These are phyloP conservation scores for Phycodurus eques DNA, from an alignment of 2,113 vertebrate genomes.

Conservation along the genomic window DNA sequence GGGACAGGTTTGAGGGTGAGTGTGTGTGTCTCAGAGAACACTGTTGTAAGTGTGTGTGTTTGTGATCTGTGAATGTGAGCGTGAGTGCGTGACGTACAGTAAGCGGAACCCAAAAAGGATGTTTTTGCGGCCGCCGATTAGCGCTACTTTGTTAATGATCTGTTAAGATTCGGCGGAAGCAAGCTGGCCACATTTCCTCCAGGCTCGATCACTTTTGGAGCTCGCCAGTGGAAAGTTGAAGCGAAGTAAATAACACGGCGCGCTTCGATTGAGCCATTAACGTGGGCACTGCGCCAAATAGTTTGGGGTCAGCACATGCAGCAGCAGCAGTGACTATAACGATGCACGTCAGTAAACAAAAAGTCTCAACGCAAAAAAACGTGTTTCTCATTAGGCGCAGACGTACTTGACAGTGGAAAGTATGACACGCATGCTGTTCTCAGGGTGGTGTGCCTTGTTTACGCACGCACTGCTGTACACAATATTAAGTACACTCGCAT, in stretches of 20 bases:
- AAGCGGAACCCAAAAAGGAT: constrained; percentile 17
- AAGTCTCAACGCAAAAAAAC: constrained; percentile 40
- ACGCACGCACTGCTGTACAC: constrained; percentile 31
- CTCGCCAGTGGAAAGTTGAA: constrained; percentile 58
- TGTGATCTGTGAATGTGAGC: not conserved
- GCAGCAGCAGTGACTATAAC: constrained; percentile 59
- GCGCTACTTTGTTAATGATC: constrained; percentile 38
- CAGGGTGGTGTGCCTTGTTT: constrained; percentile 31
- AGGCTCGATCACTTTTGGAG: constrained; percentile 38
- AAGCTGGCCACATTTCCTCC: constrained; percentile 40
- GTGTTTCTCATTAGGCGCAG: constrained; percentile 58
- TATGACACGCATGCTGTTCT: constrained; percentile 40
- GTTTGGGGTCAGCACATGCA: constrained; percentile 40
- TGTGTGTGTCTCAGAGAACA: too few species aligned
- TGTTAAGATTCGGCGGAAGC: constrained; percentile 36
- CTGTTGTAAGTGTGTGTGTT: too few species aligned
- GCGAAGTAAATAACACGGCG: constrained; percentile 58
- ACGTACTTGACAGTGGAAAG: constrained; percentile 52
- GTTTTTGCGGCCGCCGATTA: constrained; percentile 24
- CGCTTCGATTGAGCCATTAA: constrained; percentile 52
- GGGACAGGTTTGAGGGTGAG: too few species aligned
- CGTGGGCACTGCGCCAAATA: constrained; percentile 55
- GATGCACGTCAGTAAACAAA: constrained; percentile 70
- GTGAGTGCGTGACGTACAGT: not conserved
- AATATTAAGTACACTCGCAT: not conserved